Base-by-base conservation (phyloP, 1,140 invertebrate genomes). In the Bombus confusus region DNA sequence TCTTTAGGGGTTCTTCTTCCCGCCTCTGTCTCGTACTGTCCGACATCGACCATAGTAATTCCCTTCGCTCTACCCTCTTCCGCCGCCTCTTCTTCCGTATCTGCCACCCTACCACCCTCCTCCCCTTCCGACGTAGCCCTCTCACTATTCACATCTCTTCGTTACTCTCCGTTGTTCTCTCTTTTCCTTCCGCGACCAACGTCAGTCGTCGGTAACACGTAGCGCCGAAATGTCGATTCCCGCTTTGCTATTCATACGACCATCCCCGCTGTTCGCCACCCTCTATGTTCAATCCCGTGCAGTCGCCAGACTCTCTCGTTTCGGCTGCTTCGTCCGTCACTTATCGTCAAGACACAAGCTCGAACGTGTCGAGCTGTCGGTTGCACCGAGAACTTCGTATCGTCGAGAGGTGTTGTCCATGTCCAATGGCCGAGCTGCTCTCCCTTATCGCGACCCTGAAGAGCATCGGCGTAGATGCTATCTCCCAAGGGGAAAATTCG, bases 41-140 rank as follows among this genome's bases (percentile, higher is more conserved):
- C 86, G 75, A 87, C 82, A 85, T 76, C 82, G 82, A 68, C 82
- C 76, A 87, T 85, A 86, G 81, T 73, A 85, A 87, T 85, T 85
- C 75, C 82, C 37, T 47, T 66, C 84, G 41, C 76, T 34, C 59
- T 39, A 9, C 47, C 28, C 37, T 28, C 15, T 25, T 13, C 37
- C 82, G 47, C 3, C 69, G 9, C 62, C 73, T 25, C 71, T 13
- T 43, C 64, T n/a, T 22, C 76, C 52, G 43, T 41, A 15, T 74
- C 69, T 12, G 13, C 39, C 28, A 43, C 39, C 39, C 25, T n/a
- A 37, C 9, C 39, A 2, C 25, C 28, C 22, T 18, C 13, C 15
- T 3, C 43, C 8, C 31, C 12, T 31, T 52, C 47, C 47, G 47
- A 52, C 18, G 47, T 52, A 52, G 22, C 47, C 59, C 28, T 25